Evolutionary conservation across 2,113 vertebrate species (phyloP), one percentile per base, ranked within the genome.

Genomic region (Spizaetus ornatus): DNA sequence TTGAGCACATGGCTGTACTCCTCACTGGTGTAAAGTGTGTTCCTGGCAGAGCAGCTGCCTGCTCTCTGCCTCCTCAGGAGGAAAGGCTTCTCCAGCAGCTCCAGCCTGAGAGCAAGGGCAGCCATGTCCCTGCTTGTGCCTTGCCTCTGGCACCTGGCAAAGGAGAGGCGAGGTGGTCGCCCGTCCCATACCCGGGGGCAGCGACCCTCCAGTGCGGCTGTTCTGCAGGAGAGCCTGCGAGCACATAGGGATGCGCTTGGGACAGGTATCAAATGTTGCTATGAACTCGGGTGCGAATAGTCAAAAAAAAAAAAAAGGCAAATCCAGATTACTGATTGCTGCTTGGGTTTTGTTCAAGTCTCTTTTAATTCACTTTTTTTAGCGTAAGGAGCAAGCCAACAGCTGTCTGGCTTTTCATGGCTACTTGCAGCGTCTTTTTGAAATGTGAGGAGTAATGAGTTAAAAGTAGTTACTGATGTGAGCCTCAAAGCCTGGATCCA

Each of bases 201-300:
- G 50, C 3, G 7, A 36, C 32, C 40, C 25, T 21, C 23, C 8
- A 19, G 20, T 17, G n/a, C 4, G 9, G 27, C 61, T 2, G 2
- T 19, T 50, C 72, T n/a, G 29, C 29, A 11, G 43, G 27, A 66
- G 34, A 8, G 9, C 20, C 16, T 0, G 0, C 3, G 34, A 36
- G 38, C 79, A 32, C 6, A 0, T 5, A 16, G 36, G 53, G 50
- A 11, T 29, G 38, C 0, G 0, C 45, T 18, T 31, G 47, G 50
- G 69, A 53, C 27, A 8, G 53, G 47, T 16, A 21, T 29, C 13
- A 1, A 10, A 11, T 19, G 31, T 21, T 87, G 70, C 82, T 5
- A 5, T 8, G 10, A 59, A 11, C 45, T 62, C 0, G 0, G 10
- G 32, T 20, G 42, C 2, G 8, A 18, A 2, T 0, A 18, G 73